Percentiles rank a stretch among this genome's conserved stretches.
phyloP scores from a whole-genome alignment of 2,888 invertebrate genomes.

The Listrodromus nycthemerus region DNA sequence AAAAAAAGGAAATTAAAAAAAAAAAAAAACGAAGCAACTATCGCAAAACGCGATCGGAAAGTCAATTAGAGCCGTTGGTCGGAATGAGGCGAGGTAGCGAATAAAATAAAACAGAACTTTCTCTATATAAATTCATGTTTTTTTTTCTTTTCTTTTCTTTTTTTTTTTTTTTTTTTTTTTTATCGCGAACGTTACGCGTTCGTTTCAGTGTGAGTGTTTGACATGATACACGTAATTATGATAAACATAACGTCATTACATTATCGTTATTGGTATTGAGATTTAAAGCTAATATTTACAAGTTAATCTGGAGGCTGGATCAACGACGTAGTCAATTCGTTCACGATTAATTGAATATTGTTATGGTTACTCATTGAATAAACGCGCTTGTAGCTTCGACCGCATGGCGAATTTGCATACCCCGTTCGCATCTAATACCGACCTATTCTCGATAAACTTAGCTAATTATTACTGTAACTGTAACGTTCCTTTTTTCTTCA shows the following conservation, averaged over 20 bases:
- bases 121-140: constrained; percentile 65
- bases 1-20: neutral
- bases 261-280: constrained; percentile 35
- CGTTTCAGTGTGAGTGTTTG: constrained; percentile 18
- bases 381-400: constrained; percentile 6
- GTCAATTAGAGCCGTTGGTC: neutral
- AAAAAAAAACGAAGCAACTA: neutral
- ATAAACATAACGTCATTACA: constrained; percentile 59
- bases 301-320: constrained; percentile 57
- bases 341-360: constrained; percentile 50
- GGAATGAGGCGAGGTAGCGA: neutral
- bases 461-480: constrained; percentile 32
- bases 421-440: constrained; percentile 49
- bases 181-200: constrained; percentile 36
- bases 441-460: constrained; percentile 37
- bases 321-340: constrained; percentile 59
- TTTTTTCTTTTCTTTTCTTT: constrained; percentile 26
- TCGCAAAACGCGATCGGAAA: neutral
- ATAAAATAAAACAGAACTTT: neutral
- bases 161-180: neutral
- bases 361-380: constrained; percentile 55
- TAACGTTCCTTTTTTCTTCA: constrained; percentile 27
- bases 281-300: constrained; percentile 65
- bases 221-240: constrained; percentile 55
- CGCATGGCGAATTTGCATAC: constrained; percentile 1